A percentile compares a stretch with the other conserved stretches of the same genome.
phyloP scores from a whole-genome alignment of 2,888 invertebrate genomes.

The Omphaloscelis lunosa region DNA sequence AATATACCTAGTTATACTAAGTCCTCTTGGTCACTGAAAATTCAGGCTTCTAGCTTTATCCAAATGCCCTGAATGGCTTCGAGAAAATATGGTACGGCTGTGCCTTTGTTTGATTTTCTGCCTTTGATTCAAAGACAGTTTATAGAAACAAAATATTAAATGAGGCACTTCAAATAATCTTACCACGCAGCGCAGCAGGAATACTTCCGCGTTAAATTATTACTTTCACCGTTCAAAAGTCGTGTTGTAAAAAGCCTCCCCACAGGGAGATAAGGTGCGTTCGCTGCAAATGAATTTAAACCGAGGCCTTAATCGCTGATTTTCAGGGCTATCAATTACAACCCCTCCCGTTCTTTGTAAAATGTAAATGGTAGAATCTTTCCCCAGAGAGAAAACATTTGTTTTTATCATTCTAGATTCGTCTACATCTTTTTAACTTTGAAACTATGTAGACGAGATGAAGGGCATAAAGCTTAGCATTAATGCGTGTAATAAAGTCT shows the following conservation, averaged over 20 bases:
- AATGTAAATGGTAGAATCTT: slow-evolving; percentile 69
- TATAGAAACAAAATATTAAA: neutral
- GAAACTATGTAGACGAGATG: slow-evolving; percentile 45
- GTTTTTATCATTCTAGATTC: slow-evolving; percentile 36
- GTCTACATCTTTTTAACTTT: slow-evolving; percentile 28
- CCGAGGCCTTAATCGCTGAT: slow-evolving; percentile 66
- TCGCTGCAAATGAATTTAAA: slow-evolving; percentile 70
- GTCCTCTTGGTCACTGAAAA: too few species aligned
- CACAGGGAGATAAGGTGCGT: slow-evolving; percentile 55
- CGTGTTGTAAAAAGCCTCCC: slow-evolving; percentile 38
- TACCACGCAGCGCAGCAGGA: slow-evolving; percentile 20
- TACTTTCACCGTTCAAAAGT: slow-evolving; percentile 37
- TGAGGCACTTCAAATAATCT: slow-evolving; percentile 35
- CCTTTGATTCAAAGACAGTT: neutral
- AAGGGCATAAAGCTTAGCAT: slow-evolving; percentile 35
- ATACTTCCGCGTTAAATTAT: slow-evolving; percentile 29
- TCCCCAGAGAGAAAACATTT: slow-evolving; percentile 17
- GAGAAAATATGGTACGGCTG: too few species aligned
- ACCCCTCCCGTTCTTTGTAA: slow-evolving; percentile 69
- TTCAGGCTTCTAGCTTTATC: too few species aligned
- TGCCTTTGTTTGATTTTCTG: too few species aligned
- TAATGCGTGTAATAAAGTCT: slow-evolving; percentile 39
- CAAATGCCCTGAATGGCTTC: too few species aligned
- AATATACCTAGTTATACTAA: too few species aligned
- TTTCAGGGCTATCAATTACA: slow-evolving; percentile 72